Evolutionary conservation across 2,888 invertebrate genomes (phyloP).

Genomic region (Chloroclysta siterata): DNA sequence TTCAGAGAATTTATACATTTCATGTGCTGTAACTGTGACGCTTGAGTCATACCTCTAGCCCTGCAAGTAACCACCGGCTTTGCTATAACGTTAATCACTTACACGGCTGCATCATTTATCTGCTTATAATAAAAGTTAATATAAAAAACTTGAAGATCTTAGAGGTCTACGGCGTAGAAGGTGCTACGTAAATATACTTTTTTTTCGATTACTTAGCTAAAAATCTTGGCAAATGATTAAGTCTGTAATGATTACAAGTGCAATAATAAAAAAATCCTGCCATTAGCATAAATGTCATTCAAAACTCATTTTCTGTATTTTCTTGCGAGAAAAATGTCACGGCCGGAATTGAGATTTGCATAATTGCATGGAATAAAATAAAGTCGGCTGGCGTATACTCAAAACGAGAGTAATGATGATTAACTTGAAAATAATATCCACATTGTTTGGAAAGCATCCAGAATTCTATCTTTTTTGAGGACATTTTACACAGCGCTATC

Average conservation of each 20-base stretch:
- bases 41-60: no score
- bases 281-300: constrained; percentile 5
- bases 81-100: no score
- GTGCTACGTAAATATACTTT: background rate
- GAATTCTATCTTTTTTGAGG: constrained; percentile 26
- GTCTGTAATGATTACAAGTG: background rate
- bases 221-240: no score
- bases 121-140: no score
- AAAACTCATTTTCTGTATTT: constrained; percentile 19
- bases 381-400: constrained; percentile 25
- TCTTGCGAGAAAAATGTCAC: constrained; percentile 23
- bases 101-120: no score
- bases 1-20: no score
- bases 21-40: no score
- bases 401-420: constrained; percentile 39
- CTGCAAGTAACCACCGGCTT: no score
- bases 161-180: background rate
- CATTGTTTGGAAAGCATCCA: constrained; percentile 38
- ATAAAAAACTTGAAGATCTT: no score
- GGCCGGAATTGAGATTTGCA: constrained; percentile 27
- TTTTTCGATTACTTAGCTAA: no score
- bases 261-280: constrained; percentile 7
- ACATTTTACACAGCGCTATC: background rate
- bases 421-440: constrained; percentile 39
- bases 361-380: constrained; percentile 27